Evolutionary conservation across 2,113 vertebrate species (phyloP).

Genomic region (Coptodon rendalli): DNA sequence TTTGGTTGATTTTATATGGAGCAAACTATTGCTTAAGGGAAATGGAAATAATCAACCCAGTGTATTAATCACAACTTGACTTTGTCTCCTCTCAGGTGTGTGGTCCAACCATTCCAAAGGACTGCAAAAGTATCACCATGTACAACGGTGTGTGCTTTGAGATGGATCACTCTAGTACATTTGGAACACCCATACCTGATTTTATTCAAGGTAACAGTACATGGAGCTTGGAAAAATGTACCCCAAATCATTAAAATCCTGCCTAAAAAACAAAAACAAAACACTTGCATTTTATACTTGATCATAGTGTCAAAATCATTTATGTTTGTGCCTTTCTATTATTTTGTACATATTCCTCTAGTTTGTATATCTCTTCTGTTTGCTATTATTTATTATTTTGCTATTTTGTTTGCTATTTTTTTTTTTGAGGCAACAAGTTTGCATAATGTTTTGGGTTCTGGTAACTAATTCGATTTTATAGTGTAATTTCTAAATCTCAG

Average conservation of each 20-base stretch:
- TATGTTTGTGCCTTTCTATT: background rate
- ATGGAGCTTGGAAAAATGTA: background rate
- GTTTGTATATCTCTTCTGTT: background rate
- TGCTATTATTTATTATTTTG: no score
- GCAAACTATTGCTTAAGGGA: background rate
- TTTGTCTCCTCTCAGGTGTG: conserved; percentile 47
- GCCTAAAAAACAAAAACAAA: accelerated
- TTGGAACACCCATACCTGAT: background rate
- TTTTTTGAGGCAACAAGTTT: background rate
- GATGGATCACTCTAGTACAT: background rate
- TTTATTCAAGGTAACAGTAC: background rate
- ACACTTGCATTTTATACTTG: background rate
- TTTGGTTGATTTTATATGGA: background rate
- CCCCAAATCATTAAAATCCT: background rate
- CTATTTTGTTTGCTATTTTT: no score
- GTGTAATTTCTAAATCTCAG: background rate
- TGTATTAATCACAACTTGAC: background rate
- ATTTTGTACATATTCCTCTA: background rate
- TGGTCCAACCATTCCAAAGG: background rate
- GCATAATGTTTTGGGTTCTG: background rate
- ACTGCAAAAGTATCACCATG: background rate
- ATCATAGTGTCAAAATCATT: background rate
- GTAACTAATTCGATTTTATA: accelerated
- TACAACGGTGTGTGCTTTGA: background rate
- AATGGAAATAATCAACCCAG: background rate